Evolutionary conservation across 2,888 invertebrate species (phyloP), one percentile per base, ranked within the genome.

Genomic region (Drosophila maculinotata): DNA sequence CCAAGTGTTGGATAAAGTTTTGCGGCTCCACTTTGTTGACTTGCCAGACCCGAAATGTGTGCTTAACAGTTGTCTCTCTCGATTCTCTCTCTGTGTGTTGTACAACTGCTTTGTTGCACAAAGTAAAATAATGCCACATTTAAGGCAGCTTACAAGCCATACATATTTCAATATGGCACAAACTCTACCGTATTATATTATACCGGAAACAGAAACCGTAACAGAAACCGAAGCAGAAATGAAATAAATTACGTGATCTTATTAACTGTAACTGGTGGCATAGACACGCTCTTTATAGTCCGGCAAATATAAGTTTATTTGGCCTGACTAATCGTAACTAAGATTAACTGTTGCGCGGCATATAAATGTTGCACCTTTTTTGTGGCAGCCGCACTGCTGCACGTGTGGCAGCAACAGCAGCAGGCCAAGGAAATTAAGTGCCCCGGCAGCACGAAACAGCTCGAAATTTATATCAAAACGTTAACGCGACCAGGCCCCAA

Each of bases 181-280:
- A 31, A 41, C 12, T 31, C 30, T n/a, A n/a, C n/a, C 30, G 17
- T 30, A 17, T 42, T 14, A 47, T 38, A 25, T n/a, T 6, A 26
- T 10, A 28, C 14, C 44, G 25, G 25, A 41, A 26, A 54, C 25
- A 30, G 17, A 54, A 47, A 14, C 39, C 41, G 51, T 6, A 23
- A 6, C 44, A 65, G 41, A 57, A 31, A 39, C 69, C n/a, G n/a
- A n/a, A n/a, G 33, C 51, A 54, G 53, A 76, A 83, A 82, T 76
- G 70, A 80, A 84, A 84, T 79, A 84, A 79, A 83, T 83, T 83
- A 83, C 83, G 83, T 83, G 83, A 83, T 84, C 85, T 84, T 83
- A 83, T 83, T 83, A 83, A 84, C 67, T 53, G 44, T 59, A 45
- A 51, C 58, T 54, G 30, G 26, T 54, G 30, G 26, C 30, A 30